Evolutionary conservation across 2,113 vertebrate genomes (phyloP).

Genomic region (Nothocercus nigrocapillus): DNA sequence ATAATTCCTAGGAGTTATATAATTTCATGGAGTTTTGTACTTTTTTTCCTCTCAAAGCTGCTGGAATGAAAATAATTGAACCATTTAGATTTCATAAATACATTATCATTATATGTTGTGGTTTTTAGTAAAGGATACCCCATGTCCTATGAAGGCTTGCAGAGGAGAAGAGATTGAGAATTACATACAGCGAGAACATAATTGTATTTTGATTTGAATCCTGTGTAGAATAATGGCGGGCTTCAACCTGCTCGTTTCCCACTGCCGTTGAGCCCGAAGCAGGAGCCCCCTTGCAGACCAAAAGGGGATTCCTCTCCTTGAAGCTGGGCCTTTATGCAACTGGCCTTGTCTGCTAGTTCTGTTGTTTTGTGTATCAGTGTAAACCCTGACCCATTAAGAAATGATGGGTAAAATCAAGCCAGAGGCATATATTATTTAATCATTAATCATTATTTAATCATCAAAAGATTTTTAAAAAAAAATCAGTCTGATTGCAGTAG

Average conservation of each 20-base stretch:
- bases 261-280: neutral
- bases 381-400: neutral
- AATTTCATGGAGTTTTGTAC: constrained; percentile 55
- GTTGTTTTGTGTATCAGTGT: rapidly evolving
- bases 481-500: neutral
- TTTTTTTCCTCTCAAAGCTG: constrained; percentile 60
- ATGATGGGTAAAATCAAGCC: neutral
- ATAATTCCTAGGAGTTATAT: constrained; percentile 71
- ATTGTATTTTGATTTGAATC: neutral
- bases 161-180: neutral
- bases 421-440: neutral
- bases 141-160: neutral
- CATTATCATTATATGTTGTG: constrained; percentile 34
- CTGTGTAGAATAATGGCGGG: neutral
- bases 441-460: neutral
- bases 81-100: constrained; percentile 54
- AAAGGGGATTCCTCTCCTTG: neutral
- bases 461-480: too few species aligned
- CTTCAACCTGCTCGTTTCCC: neutral
- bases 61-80: constrained; percentile 54
- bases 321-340: neutral
- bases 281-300: neutral
- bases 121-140: constrained; percentile 13
- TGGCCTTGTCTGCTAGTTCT: neutral
- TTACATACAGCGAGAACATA: neutral